Evolutionary conservation across 2,797 vertebrate genomes (phyloP).

Genomic region (Harpagifer antarcticus): DNA sequence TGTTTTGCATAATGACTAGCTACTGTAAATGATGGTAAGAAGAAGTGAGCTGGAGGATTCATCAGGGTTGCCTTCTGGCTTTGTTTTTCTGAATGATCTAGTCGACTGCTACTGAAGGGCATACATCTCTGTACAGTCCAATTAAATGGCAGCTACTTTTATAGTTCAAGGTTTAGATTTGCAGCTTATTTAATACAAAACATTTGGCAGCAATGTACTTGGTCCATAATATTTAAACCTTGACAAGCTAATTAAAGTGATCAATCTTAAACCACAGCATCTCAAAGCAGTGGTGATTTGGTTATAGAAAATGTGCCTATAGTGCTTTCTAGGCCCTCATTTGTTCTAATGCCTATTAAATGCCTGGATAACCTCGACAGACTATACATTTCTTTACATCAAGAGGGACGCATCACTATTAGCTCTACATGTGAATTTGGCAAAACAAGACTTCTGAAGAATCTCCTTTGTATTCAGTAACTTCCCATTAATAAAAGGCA

Average conservation of each 20-base stretch:
- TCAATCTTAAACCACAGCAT: constrained; percentile 22
- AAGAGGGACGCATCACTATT: background rate
- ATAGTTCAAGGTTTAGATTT: constrained; percentile 25
- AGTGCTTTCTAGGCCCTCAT: constrained; percentile 51
- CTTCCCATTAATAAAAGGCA: constrained; percentile 51
- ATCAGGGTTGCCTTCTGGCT: constrained; percentile 16
- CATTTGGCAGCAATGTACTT: background rate
- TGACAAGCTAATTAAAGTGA: constrained; percentile 10
- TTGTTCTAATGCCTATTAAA: constrained; percentile 21
- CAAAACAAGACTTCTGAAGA: background rate
- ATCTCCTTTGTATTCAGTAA: constrained; percentile 11
- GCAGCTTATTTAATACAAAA: constrained; percentile 23
- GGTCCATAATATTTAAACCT: constrained; percentile 13
- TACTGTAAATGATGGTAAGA: constrained; percentile 37
- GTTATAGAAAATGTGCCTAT: constrained; percentile 8
- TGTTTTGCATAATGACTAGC: constrained; percentile 39
- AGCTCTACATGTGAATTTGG: constrained; percentile 10
- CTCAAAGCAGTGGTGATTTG: constrained; percentile 21
- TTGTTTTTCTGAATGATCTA: constrained; percentile 16
- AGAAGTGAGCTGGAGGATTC: constrained; percentile 2
- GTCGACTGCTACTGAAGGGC: constrained; percentile 37
- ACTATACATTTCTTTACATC: constrained; percentile 5
- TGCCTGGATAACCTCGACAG: constrained; percentile 1
- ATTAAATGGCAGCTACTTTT: constrained; percentile 76
- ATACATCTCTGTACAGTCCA: constrained; percentile 25